Evolutionary conservation across 2,113 vertebrate genomes (phyloP), one percentile per base, ranked within the genome.

Genomic region (Ursus arctos): DNA sequence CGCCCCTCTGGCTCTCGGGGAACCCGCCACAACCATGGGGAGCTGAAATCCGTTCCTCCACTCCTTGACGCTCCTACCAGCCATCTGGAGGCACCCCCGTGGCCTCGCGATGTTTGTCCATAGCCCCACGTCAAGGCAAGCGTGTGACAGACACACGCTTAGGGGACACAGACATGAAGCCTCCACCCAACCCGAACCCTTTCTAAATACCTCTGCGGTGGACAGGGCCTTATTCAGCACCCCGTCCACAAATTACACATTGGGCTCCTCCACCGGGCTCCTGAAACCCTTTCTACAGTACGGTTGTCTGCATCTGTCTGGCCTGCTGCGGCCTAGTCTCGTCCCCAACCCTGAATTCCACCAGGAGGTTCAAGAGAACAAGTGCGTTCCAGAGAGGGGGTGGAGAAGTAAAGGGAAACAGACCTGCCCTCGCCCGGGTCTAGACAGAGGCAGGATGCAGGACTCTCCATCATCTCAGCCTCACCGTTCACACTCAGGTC

Each of bases 291-390:
- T 8, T 51, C 71, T n/a, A 22, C 31, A 18, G 4, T 1, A 21
- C 0, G 36, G 28, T 51, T n/a, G 10, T 51, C 76, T 51, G 49
- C 3, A 57, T 16, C 43, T 40, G 93, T 76, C 86, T 80, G 76
- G 76, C 84, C 89, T 88, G 88, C 71, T 55, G 74, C 77, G 67
- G 87, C 21, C 40, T 81, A 31, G 67, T 91, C 88, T 93, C 53
- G 55, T 88, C 88, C 74, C 77, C 53, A 88, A 95, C 40, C 65
- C 47, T 51, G 47, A 87, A 65, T 59, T 76, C 36, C 16, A 26
- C 74, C 31, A 80, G 47, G 26, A 86, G 31, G 2, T 4, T 89
- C 8, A 53, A 53, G 72, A 86, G 55, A 36, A 22, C 0, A 21
- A 61, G 19, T 0, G 0, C 80, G 96, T 97, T 94, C 59, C 96